phyloP scores from a whole-genome alignment of 1,140 invertebrate species.

The Anagrus nilaparvatae region DNA sequence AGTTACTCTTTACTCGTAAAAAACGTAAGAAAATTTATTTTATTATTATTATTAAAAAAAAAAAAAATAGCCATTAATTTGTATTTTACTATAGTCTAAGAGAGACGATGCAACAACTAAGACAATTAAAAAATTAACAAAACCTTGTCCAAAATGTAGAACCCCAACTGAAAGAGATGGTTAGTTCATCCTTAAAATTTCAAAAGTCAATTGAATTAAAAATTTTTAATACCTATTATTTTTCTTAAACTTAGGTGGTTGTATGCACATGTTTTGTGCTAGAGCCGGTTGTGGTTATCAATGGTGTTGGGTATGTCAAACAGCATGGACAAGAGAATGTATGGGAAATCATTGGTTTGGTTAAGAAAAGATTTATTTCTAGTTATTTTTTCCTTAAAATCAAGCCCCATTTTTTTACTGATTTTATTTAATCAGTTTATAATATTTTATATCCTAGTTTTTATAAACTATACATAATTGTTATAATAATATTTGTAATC shows the following conservation, averaged over 20 bases:
- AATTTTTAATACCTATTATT: neutral
- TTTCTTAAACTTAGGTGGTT: slow-evolving; percentile 55
- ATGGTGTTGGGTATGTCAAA: slow-evolving; percentile 87
- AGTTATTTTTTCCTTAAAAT: no score
- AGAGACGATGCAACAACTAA: slow-evolving; percentile 69
- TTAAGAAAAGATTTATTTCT: no score
- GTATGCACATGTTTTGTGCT: slow-evolving; percentile 82
- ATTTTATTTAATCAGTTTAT: no score
- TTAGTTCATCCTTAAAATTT: slow-evolving; percentile 24
- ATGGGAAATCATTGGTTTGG: slow-evolving; percentile 87
- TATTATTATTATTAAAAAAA: slow-evolving; percentile 16
- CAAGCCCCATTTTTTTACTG: no score
- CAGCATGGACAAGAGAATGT: slow-evolving; percentile 73
- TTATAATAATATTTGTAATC: no score
- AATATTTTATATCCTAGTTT: no score
- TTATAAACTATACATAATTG: no score
- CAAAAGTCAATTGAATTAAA: neutral
- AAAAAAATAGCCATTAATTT: slow-evolving; percentile 3
- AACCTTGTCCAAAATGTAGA: slow-evolving; percentile 80
- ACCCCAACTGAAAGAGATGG: slow-evolving; percentile 78
- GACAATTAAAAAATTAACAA: slow-evolving; percentile 69
- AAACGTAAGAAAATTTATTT: slow-evolving; percentile 40
- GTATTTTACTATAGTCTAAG: slow-evolving; percentile 46
- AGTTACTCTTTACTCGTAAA: slow-evolving; percentile 48
- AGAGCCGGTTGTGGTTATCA: slow-evolving; percentile 64